Base-by-base conservation (phyloP, 2,888 invertebrate species). In the Thera obeliscata region DNA sequence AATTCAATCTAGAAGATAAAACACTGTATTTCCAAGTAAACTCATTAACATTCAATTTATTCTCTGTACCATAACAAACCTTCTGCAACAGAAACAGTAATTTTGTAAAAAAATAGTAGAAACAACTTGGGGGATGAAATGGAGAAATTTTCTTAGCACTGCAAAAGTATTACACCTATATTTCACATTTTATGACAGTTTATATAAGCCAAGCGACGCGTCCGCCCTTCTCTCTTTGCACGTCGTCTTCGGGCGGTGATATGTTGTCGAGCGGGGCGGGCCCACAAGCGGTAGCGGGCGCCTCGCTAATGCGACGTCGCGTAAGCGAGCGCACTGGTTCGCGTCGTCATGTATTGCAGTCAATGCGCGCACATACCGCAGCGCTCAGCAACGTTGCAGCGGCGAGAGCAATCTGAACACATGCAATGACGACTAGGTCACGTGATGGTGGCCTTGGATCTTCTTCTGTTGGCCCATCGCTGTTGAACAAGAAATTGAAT, bases 151-250 rank as follows among this genome's bases (percentile, higher is more conserved):
- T 50, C 56, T 38, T 43, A 49, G 35, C 57, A 52, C 46, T 58
- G 58, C 35, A 36, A 46, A 64, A 12, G 35, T 57, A 46, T 49
- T 55, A 61, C 12, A 60, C 35, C 56, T 56, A 61, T 56, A 66
- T 56, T 63, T 63, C 62, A 56, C 62, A 35, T 63, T 43, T 61
- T 61, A 61, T 48, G 50, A 69, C 43, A 67, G 49, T 82, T 92
- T 94, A 95, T 80, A 94, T 94, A 69, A 95, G 90, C 95, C 95
- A 95, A 38, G 95, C 95, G 6, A 95, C 95, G 43, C 94, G 87
- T 8, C 94, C 93, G 41, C 93, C 90, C 72, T 94, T 90, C 63
- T 94, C 94, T 60, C 90, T 3, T 77, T 81, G 38, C 78, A 76
- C 68, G 60, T 82, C 81, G 61, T 82, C 81, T 22, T 87, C 86